Evolutionary conservation across 2,797 vertebrate genomes (phyloP).

Genomic region (Mycteria americana): DNA sequence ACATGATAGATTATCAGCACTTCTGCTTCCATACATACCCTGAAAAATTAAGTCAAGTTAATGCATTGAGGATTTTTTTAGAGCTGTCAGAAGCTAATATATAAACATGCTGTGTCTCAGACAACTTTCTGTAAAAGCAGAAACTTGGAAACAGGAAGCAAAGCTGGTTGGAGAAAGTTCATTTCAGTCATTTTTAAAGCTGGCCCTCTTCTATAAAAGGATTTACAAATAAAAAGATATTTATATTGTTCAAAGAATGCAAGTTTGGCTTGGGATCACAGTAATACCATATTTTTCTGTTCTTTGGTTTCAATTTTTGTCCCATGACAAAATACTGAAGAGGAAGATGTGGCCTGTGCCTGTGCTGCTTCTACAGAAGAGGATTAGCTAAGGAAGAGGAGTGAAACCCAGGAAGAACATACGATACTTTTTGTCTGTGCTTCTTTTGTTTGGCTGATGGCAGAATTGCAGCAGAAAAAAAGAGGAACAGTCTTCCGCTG

Average conservation of each 20-base stretch:
- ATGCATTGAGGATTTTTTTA: not conserved
- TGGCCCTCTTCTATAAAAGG: constrained; percentile 14
- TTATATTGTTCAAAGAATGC: not conserved
- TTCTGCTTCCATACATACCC: constrained; percentile 83
- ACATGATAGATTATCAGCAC: constrained; percentile 84
- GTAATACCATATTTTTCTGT: not conserved
- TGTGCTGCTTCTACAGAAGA: not conserved
- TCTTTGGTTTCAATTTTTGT: constrained; percentile 2
- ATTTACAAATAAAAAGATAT: constrained; percentile 44
- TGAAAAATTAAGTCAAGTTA: constrained; percentile 67
- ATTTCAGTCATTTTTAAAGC: constrained; percentile 38
- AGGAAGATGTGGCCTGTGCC: not conserved
- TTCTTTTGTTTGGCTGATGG: not conserved
- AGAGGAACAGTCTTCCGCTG: not conserved
- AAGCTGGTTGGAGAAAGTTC: not conserved
- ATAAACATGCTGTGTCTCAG: not conserved
- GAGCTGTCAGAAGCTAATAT: not conserved
- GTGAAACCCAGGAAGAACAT: not conserved
- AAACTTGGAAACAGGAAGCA: constrained; percentile 30
- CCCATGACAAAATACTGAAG: constrained; percentile 27
- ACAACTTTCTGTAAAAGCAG: not conserved
- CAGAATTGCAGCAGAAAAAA: not conserved
- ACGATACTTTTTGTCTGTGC: not conserved
- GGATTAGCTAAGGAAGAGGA: not conserved
- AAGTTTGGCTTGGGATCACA: constrained; percentile 27